Conservation (phyloP, 2,797 vertebrate species). For the Calcarius lapponicus region DNA sequence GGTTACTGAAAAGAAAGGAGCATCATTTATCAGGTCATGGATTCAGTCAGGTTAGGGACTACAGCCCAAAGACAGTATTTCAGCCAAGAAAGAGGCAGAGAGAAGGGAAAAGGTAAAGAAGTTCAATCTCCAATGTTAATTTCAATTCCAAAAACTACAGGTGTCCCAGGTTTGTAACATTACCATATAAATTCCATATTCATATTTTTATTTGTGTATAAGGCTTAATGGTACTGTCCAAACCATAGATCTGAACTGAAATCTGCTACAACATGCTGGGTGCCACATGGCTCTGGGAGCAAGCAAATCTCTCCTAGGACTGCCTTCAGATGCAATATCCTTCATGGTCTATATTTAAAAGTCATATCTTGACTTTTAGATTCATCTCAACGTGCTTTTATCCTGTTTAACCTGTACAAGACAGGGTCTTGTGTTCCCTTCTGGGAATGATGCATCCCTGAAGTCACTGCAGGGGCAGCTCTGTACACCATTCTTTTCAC, state of each 20-base stretch:
- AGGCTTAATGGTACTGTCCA: not conserved
- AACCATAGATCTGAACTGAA: not conserved
- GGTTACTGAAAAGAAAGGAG: not conserved
- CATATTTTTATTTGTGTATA: not conserved
- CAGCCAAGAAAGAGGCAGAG: not conserved
- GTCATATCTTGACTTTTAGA: not conserved
- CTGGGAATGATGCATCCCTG: not conserved
- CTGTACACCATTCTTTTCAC: not conserved
- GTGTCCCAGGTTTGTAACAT: not conserved
- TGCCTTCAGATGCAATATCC: not conserved
- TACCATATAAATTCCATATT: not conserved
- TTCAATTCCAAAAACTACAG: not conserved
- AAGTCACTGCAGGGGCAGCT: rapidly evolving
- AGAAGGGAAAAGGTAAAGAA: not conserved
- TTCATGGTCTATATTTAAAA: not conserved
- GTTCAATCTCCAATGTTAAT: not conserved
- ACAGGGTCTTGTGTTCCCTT: not conserved
- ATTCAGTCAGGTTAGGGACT: not conserved
- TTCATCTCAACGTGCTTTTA: not conserved
- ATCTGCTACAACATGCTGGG: rapidly evolving
- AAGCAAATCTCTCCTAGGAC: not conserved
- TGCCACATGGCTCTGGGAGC: not conserved
- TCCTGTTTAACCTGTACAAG: rapidly evolving
- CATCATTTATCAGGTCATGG: not conserved
- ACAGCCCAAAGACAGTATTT: not conserved